Evolutionary conservation across 2,888 invertebrate genomes (phyloP).

Genomic region (Acrobasis suavella): DNA sequence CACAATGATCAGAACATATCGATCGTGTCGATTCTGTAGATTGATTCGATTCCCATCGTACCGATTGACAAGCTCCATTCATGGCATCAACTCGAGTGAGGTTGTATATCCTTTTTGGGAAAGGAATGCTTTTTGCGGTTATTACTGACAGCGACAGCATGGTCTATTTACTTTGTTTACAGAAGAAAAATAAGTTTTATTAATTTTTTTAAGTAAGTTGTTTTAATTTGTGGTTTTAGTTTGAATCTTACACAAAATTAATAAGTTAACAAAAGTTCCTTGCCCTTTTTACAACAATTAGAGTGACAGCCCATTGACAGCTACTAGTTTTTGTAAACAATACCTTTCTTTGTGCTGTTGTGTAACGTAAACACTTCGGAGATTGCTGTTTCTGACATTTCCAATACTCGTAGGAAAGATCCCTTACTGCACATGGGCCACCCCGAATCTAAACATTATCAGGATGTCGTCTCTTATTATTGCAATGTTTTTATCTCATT

Average conservation of each 20-base stretch:
- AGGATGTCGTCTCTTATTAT: background rate
- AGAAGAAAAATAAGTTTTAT: too few species aligned
- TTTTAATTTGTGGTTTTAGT: too few species aligned
- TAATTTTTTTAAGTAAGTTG: too few species aligned
- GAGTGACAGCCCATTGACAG: background rate
- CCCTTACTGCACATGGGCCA: background rate
- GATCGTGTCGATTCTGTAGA: conserved; percentile 1
- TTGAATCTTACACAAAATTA: too few species aligned
- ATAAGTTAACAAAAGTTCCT: too few species aligned
- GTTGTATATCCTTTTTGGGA: conserved; percentile 12
- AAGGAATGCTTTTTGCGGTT: conserved; percentile 28
- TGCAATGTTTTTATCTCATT: background rate
- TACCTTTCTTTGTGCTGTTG: background rate
- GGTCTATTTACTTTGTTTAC: too few species aligned
- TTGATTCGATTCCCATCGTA: conserved; percentile 12
- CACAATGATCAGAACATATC: background rate
- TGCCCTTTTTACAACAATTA: too few species aligned
- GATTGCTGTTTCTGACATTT: conserved; percentile 1
- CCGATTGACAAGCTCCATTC: conserved; percentile 16
- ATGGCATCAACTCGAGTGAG: background rate
- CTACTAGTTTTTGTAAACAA: background rate
- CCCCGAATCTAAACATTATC: background rate
- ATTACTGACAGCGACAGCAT: conserved; percentile 6
- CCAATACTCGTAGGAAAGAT: background rate
- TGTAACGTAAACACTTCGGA: conserved; percentile 1